Evolutionary conservation across 2,113 vertebrate genomes (phyloP), one percentile per base, ranked within the genome.

Genomic region (Copsychus sechellarum): DNA sequence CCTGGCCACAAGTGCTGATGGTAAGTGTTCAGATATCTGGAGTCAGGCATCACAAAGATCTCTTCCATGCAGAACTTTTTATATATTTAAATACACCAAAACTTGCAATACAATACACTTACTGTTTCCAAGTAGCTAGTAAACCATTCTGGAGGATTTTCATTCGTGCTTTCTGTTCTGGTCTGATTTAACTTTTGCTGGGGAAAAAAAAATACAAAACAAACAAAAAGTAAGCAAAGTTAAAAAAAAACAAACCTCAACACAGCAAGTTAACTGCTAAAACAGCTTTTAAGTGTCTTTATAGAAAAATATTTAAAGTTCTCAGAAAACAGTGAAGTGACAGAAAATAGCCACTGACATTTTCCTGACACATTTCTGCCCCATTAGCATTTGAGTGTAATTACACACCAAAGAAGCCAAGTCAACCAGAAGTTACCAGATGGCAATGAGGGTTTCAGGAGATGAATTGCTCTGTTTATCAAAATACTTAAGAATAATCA

Each of bases 111-210:
- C 64, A 89, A 54, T 5, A 77, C 9, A 97, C 98, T 97, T 95
- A 99, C 99, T 92, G 98, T 99, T 95, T 99, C 99, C 98, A 99
- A 98, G 97, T 99, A 99, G 48, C 98, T 98, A 40, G 98, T 98
- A 85, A 99, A 99, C 99, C 99, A 99, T 73, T 98, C 98, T 38
- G 99, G 99, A 67, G 99, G 99, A 24, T 98, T 98, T 61, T 98
- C 98, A 81, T 91, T 95, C 78, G 73, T 71, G 51, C 92, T 88
- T 57, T 87, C 94, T 64, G 53, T 4, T 56, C 62, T 26, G 57
- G 29, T 28, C 9, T 26, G 58, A 85, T 71, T 88, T 47, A 88
- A 48, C 7, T 93, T 92, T 60, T 36, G 72, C 95, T 97, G 85
- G 19, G 11, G 2, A 2, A 9, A 6, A 65, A 23, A 43, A 5